Evolutionary conservation across 2,797 vertebrate species (phyloP).

Genomic region (Natrix natrix): DNA sequence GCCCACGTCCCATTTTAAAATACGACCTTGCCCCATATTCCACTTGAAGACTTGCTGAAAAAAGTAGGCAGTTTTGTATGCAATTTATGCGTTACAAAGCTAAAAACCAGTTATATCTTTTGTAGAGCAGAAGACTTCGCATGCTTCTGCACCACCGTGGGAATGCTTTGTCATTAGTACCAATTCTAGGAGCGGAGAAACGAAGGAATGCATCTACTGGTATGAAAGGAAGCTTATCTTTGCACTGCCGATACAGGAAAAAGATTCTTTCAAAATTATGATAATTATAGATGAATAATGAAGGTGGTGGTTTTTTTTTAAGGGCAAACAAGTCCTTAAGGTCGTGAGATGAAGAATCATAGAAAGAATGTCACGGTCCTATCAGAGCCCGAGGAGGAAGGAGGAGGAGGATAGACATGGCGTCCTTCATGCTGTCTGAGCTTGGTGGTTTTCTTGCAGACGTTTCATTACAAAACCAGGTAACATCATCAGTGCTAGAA

Average conservation of each 20-base stretch:
- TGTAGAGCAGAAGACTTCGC: too few relatives aligned
- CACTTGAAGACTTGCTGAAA: not conserved
- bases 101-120: not conserved
- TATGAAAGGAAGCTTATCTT: not conserved
- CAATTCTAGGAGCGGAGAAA: not conserved
- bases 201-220: not conserved
- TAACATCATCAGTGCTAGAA: too few relatives aligned
- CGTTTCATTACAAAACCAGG: too few relatives aligned
- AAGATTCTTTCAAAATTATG: not conserved
- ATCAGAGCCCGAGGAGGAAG: too few relatives aligned
- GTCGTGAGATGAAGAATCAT: not conserved
- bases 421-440: too few relatives aligned
- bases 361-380: not conserved
- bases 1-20: constrained; percentile 18
- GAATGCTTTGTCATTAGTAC: not conserved
- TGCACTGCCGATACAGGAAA: not conserved
- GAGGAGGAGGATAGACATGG: not conserved
- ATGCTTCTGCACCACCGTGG: not conserved
- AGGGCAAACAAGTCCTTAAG: not conserved
- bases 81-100: not conserved
- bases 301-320: not conserved
- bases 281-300: not conserved
- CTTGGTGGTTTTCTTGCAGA: too few relatives aligned
- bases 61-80: not conserved
- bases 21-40: constrained; percentile 14